Evolutionary conservation across 2,797 vertebrate genomes (phyloP).

Genomic region (Sebastes nivosus): DNA sequence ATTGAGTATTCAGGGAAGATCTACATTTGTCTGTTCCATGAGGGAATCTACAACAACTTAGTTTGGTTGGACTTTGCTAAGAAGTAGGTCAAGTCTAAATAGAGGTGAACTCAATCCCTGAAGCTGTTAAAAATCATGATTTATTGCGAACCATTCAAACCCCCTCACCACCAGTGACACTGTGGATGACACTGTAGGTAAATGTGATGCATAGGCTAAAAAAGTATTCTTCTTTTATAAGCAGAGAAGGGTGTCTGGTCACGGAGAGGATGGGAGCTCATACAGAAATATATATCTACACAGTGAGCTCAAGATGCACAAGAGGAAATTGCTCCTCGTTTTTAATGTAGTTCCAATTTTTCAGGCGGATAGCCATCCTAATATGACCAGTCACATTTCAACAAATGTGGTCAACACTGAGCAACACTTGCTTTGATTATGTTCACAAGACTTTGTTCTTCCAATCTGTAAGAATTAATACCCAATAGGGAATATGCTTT

Average conservation of each 20-base stretch:
- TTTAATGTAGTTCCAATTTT: conserved; percentile 27
- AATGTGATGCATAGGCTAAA: conserved; percentile 59
- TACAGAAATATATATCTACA: conserved; percentile 8
- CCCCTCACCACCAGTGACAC: conserved; percentile 41
- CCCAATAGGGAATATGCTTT: not conserved
- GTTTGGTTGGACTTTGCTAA: conserved; percentile 51
- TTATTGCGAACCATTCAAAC: conserved; percentile 61
- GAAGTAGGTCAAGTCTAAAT: conserved; percentile 70
- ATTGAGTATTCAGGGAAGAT: conserved; percentile 42
- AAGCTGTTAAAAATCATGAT: conserved; percentile 67
- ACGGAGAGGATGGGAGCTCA: conserved; percentile 20
- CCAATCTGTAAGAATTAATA: conserved; percentile 22
- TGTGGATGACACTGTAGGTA: conserved; percentile 54
- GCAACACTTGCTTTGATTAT: conserved; percentile 32
- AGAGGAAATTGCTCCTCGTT: conserved; percentile 30
- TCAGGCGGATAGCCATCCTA: not conserved
- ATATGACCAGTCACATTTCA: conserved; percentile 5
- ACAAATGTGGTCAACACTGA: conserved; percentile 1
- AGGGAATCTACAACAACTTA: conserved; percentile 44
- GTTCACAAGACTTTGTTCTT: conserved; percentile 1
- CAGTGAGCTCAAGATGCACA: conserved; percentile 1
- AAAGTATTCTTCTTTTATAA: conserved; percentile 30
- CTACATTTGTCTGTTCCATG: conserved; percentile 60
- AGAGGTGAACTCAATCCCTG: conserved; percentile 64
- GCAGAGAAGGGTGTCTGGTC: conserved; percentile 33